These are phyloP conservation scores for Melanargia galathea DNA, from an alignment of 2,888 invertebrate species.

Conservation along the genomic window DNA sequence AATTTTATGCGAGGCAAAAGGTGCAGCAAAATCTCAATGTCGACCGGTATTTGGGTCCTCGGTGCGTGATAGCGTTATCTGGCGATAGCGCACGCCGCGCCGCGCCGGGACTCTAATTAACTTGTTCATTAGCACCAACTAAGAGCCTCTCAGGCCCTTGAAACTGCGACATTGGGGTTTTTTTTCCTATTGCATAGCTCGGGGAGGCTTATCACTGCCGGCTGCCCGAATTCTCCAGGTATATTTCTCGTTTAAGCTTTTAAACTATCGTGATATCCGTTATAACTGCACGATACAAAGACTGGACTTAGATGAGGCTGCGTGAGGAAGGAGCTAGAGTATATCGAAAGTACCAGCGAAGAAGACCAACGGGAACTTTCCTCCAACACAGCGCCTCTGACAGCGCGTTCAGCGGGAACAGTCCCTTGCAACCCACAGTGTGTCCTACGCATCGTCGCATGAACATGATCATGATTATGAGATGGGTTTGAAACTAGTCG, in stretches of 20 bases:
- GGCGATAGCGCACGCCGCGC: neutral
- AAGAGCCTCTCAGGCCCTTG: neutral
- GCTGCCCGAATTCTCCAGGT: conserved; percentile 4
- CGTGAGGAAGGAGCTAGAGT: too few relatives aligned
- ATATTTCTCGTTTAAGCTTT: neutral
- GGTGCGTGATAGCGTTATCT: conserved; percentile 9
- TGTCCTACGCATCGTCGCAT: too few relatives aligned
- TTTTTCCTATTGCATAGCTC: conserved; percentile 6
- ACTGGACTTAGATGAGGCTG: too few relatives aligned
- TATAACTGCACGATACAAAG: too few relatives aligned
- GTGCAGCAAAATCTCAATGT: neutral
- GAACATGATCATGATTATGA: too few relatives aligned
- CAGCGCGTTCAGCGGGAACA: too few relatives aligned
- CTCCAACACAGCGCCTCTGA: too few relatives aligned
- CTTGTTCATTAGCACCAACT: conserved; percentile 7
- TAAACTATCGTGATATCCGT: too few relatives aligned
- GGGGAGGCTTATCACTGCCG: neutral
- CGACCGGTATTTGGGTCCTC: neutral
- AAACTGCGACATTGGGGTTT: neutral
- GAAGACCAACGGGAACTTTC: too few relatives aligned
- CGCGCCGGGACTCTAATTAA: neutral
- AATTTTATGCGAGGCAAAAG: neutral
- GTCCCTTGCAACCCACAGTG: too few relatives aligned
- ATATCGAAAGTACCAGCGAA: too few relatives aligned
- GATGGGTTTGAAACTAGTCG: too few relatives aligned